Conservation (phyloP, 2,888 invertebrate genomes). For the Cabera pusaria region DNA sequence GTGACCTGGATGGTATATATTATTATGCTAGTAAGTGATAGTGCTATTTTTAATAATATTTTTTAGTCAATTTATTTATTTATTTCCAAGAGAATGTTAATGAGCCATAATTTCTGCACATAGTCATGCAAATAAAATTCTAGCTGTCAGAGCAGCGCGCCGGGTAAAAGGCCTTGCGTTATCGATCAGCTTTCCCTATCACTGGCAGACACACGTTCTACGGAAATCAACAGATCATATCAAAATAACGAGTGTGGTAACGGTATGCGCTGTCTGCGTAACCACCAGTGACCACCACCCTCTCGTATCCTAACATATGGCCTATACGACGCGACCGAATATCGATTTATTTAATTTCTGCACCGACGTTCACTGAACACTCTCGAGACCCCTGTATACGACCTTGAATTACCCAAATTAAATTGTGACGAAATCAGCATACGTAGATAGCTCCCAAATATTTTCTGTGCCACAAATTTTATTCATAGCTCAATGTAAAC, state of each 20-base stretch:
- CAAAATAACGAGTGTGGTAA: conserved; percentile 49
- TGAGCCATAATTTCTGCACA: no score
- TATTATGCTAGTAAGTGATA: no score
- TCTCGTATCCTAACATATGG: conserved; percentile 76
- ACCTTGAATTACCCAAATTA: conserved; percentile 63
- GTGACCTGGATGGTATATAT: no score
- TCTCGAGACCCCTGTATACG: conserved; percentile 47
- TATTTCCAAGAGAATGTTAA: no score
- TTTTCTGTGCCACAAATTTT: conserved; percentile 54
- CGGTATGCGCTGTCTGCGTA: conserved; percentile 46
- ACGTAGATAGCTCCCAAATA: conserved; percentile 56
- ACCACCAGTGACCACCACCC: not conserved
- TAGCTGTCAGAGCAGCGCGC: no score
- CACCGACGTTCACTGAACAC: conserved; percentile 38
- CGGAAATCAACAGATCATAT: conserved; percentile 43
- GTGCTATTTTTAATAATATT: no score
- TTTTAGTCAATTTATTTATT: no score
- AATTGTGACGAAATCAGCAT: conserved; percentile 58
- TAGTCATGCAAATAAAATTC: no score
- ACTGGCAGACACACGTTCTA: conserved; percentile 36
- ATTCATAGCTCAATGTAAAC: conserved; percentile 30
- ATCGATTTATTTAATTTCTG: conserved; percentile 58
- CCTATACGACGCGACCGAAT: conserved; percentile 45
- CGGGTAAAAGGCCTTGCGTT: conserved; percentile 6
- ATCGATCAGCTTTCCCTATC: conserved; percentile 40